Evolutionary conservation across 2,113 vertebrate genomes (phyloP), one percentile per base, ranked within the genome.

Genomic region (Pongo pygmaeus): DNA sequence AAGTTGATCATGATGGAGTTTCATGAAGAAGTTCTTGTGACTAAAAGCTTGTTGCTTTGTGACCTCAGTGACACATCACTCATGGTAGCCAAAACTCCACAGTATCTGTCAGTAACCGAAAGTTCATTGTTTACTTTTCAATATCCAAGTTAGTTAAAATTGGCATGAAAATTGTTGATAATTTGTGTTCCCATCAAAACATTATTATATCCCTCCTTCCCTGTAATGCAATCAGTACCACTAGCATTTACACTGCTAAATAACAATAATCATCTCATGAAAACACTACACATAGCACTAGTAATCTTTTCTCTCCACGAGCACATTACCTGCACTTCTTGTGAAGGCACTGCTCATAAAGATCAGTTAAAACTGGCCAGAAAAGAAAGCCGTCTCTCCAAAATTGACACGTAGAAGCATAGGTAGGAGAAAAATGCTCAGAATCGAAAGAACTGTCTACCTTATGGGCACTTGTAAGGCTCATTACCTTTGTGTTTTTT

Each of bases 81-180:
- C 7, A 5, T 3, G 9, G 25, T 7, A 75, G 52, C 27, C 2
- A 4, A 12, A 84, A 52, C 85, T 25, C 2, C 40, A 69, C 3
- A n/a, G 70, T 30, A 5, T 6, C 20, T 84, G 2, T 88, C 43
- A 64, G 8, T 55, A 80, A 70, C 38, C 48, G 59, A 67, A 92
- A 35, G 12, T 30, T 86, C 3, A 48, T 2, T 61, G 8, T 95
- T 81, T 86, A 22, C 50, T 87, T 83, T 70, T 84, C 69, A 96
- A 13, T 0, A 5, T 87, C 69, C 70, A 69, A 90, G 3, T 96
- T 84, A 8, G 22, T 81, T 94, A 92, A 80, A 93, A 84, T 22
- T 32, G 16, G 25, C 12, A 64, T 50, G 43, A 80, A 55, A 75
- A 18, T 70, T 55, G 30, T 52, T 78, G 6, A 8, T 67, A 57